These are phyloP conservation scores for Polia nebulosa DNA, from an alignment of 2,888 invertebrate species.

Conservation along the genomic window DNA sequence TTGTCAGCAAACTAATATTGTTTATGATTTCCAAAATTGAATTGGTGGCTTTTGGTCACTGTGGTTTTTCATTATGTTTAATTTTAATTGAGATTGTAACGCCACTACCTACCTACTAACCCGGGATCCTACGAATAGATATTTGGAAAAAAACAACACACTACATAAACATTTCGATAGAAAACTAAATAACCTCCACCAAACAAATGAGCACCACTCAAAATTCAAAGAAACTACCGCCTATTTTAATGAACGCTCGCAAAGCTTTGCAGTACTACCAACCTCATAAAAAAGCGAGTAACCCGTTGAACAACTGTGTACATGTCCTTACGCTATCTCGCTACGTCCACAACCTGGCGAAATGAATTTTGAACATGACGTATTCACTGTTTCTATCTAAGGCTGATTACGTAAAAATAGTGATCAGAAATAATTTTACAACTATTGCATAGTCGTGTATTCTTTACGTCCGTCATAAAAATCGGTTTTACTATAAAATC, in stretches of 20 bases:
- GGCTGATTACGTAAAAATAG: too few relatives aligned
- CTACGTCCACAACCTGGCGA: conserved; percentile 19
- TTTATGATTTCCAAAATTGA: too few relatives aligned
- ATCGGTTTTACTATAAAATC: too few relatives aligned
- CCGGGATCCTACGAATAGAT: too few relatives aligned
- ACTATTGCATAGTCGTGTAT: too few relatives aligned
- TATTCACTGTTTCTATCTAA: conserved; percentile 53
- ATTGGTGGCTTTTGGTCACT: too few relatives aligned
- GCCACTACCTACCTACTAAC: too few relatives aligned
- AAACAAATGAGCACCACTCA: neutral
- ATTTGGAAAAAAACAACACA: neutral
- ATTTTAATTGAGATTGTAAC: too few relatives aligned
- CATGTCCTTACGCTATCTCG: conserved; percentile 29
- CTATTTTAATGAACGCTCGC: conserved; percentile 15
- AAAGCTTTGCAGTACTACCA: conserved; percentile 7
- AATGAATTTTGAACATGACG: conserved; percentile 55
- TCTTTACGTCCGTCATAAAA: too few relatives aligned
- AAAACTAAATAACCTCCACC: neutral
- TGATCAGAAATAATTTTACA: too few relatives aligned
- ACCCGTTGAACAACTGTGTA: conserved; percentile 31
- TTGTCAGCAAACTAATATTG: too few relatives aligned
- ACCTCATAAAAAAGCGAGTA: conserved; percentile 29
- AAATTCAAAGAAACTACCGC: conserved; percentile 9
- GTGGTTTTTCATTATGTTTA: too few relatives aligned
- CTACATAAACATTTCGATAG: neutral